Base-by-base conservation (phyloP, 2,113 vertebrate genomes). In the Cinclus cinclus region DNA sequence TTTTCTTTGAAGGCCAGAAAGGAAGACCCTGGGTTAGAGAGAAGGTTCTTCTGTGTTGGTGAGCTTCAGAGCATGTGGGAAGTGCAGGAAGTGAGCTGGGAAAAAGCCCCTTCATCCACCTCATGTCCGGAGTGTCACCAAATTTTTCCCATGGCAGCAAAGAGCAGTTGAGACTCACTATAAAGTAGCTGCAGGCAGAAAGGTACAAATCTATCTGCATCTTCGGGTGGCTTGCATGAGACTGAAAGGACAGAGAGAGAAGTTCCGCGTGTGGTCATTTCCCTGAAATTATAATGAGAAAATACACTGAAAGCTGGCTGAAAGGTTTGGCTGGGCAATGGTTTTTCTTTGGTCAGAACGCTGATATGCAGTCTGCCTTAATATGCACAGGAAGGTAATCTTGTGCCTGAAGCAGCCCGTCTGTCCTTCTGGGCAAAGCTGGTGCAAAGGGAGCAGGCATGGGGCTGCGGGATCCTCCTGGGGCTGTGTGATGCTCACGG, bases 71-170 rank as follows among this genome's bases (percentile, higher is more conserved):
- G 23, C 9, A 7, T 1, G 4, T 24, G 60, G 69, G 20, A 71
- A 64, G 8, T 0, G 33, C 27, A 4, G 37, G 21, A 71, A 24
- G 31, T 0, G 39, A 15, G 55, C 24, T 28, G 80, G 68, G 62
- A 41, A 50, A 74, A 63, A 30, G 56, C 20, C 18, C 17, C 42
- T 59, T 24, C 4, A 44, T n/a, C 49, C 3, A 1, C 44, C 25
- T 23, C 0, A 3, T 49, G 69, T 58, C 63, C 18, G 0, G 16
- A 7, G 1, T 3, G 10, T 25, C 3, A 0, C 56, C 52, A 33
- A 2, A 10, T 12, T 80, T 68, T 50, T 44, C 44, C 55, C 35
- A 1, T 19, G 59, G 67, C 55, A 53, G 79, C 44, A 53, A 58
- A 42, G n/a, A 62, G 19, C 0, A 1, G 42, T 5, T 37, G 88